These are phyloP conservation scores for Pantala flavescens DNA, from an alignment of 1,140 invertebrate genomes.

Conservation along the genomic window DNA sequence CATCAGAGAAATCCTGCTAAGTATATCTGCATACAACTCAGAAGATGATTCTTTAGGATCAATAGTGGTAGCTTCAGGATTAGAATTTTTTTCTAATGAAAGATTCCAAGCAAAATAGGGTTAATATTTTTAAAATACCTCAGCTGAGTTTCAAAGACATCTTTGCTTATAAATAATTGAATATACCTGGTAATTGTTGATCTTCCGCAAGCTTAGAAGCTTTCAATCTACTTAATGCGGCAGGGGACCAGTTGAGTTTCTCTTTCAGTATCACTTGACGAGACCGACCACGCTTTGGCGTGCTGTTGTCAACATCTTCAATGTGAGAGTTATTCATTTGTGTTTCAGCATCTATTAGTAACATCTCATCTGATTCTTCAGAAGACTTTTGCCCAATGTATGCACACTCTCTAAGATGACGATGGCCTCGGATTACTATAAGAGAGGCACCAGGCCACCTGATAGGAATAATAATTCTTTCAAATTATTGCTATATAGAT, in stretches of 20 bases:
- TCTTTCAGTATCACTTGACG: slow-evolving; percentile 5
- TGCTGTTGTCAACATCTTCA: background rate
- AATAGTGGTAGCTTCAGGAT: too few species aligned
- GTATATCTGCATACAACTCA: background rate
- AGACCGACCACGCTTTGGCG: background rate
- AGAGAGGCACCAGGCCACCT: slow-evolving; percentile 65
- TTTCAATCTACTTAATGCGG: too few species aligned
- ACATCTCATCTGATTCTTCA: slow-evolving; percentile 51
- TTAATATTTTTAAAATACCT: too few species aligned
- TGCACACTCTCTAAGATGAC: slow-evolving; percentile 63
- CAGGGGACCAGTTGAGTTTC: background rate
- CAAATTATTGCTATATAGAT: too few species aligned
- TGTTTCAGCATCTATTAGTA: slow-evolving; percentile 36
- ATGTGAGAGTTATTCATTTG: background rate
- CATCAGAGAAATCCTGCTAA: background rate
- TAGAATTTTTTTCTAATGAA: too few species aligned
- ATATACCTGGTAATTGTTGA: too few species aligned
- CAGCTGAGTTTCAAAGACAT: too few species aligned
- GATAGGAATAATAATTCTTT: slow-evolving; percentile 21
- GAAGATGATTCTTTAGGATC: background rate
- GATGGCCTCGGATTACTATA: slow-evolving; percentile 62
- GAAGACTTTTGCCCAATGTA: slow-evolving; percentile 69
- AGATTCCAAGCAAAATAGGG: too few species aligned
- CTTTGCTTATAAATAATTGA: too few species aligned
- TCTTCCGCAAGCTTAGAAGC: too few species aligned